A percentile compares a stretch with the other conserved stretches of the same genome.
Conservation (phyloP, 2,113 vertebrate genomes). For the Girardinichthys multiradiatus region DNA sequence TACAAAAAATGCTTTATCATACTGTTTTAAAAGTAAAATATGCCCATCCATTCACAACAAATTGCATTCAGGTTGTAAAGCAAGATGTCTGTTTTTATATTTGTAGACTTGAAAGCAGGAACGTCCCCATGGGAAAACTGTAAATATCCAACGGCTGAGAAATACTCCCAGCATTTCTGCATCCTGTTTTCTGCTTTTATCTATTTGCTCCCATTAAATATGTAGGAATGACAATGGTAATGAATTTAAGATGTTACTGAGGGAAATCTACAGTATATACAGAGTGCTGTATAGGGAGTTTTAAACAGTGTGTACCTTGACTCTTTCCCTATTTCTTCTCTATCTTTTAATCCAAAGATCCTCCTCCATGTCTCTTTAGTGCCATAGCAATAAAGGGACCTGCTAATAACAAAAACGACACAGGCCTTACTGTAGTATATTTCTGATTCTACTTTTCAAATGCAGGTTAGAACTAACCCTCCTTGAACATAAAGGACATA, state of each 20-base stretch:
- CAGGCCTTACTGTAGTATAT: not conserved
- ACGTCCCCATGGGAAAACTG: not conserved
- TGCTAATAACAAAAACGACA: not conserved
- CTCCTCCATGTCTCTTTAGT: not conserved
- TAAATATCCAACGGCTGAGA: not conserved
- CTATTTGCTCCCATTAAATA: not conserved
- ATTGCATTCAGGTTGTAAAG: not conserved
- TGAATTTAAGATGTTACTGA: not conserved
- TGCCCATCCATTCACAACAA: not conserved
- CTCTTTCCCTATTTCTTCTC: not conserved
- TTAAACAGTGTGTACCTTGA: slow-evolving; percentile 2
- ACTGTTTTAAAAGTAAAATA: too few species aligned
- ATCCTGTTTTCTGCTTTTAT: not conserved
- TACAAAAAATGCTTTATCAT: too few species aligned
- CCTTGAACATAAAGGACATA: not conserved
- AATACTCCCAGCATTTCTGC: too few species aligned
- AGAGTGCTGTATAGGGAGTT: too few species aligned
- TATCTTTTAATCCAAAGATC: not conserved
- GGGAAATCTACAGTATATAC: not conserved
- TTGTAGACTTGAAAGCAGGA: not conserved
- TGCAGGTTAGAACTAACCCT: not conserved
- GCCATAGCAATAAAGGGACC: not conserved
- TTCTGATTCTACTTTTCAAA: slow-evolving; percentile 4
- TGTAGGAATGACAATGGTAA: not conserved
- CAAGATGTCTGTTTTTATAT: not conserved